A percentile compares a stretch with the other conserved stretches of the same genome.
phyloP scores from a whole-genome alignment of 2,888 invertebrate species.

The Drosophila longiperda region DNA sequence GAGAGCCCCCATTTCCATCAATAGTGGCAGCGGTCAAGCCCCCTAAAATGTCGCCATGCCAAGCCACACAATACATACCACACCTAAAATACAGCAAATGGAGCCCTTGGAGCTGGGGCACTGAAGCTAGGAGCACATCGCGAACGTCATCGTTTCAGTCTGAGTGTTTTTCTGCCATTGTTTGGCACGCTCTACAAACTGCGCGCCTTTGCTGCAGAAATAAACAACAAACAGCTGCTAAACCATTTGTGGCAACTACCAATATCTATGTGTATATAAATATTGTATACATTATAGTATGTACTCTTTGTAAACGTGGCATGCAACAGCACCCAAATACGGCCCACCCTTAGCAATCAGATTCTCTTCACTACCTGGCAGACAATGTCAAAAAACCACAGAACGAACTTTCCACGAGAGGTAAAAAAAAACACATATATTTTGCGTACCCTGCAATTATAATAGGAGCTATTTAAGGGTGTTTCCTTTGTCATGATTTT shows the following conservation, averaged over 20 bases:
- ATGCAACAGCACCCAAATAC: slow-evolving; percentile 28
- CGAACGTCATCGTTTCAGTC: slow-evolving; percentile 34
- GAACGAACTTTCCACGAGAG: slow-evolving; percentile 6
- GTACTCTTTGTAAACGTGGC: slow-evolving; percentile 15
- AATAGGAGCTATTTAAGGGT: not conserved
- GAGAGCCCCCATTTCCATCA: slow-evolving; percentile 30
- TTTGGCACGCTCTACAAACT: slow-evolving; percentile 55
- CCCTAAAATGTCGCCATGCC: slow-evolving; percentile 33
- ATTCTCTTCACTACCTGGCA: slow-evolving; percentile 24
- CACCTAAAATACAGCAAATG: slow-evolving; percentile 29
- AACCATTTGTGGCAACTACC: slow-evolving; percentile 40
- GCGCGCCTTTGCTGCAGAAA: slow-evolving; percentile 39
- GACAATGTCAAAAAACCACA: slow-evolving; percentile 39
- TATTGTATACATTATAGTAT: not conserved
- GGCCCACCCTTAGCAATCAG: slow-evolving; percentile 40
- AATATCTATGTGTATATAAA: not conserved
- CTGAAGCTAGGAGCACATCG: slow-evolving; percentile 19
- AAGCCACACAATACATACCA: slow-evolving; percentile 7
- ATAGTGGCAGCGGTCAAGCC: slow-evolving; percentile 57
- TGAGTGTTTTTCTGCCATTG: slow-evolving; percentile 38
- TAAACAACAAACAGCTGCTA: slow-evolving; percentile 56
- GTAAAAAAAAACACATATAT: not conserved
- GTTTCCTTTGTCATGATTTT: not conserved
- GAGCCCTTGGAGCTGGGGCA: slow-evolving; percentile 11
- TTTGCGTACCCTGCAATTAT: not conserved